Base-by-base conservation (phyloP, 1,140 invertebrate species). In the Ceratosolen fusciceps region DNA sequence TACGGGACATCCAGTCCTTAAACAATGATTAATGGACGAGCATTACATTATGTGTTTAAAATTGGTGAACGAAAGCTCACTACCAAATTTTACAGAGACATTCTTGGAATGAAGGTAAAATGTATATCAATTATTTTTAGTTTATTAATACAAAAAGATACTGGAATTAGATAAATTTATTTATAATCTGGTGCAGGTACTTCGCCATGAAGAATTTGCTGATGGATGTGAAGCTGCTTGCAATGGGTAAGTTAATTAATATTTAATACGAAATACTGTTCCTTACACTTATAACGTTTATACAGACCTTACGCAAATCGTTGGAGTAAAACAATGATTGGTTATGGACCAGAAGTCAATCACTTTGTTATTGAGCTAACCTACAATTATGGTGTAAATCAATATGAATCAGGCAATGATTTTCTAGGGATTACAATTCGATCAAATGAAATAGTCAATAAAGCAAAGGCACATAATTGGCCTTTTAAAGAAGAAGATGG, bases 301-400 rank as follows among this genome's bases (percentile, higher is more conserved):
- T 81, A 70, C 85, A 97, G 97, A 56, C 97, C 97, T 24, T 99
- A 99, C 91, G 96, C 96, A 87, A 98, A 98, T 83, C 95, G 96
- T 83, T 99, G 98, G 98, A 98, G 97, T 86, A 99, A 99, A 91
- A 99, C 98, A 0, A 99, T 99, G 98, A 93, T 99, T 67, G 98
- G 98, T 16, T 99, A 98, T 92, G 98, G 98, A 0, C 93, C 95
- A 12, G 98, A 99, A 91, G 96, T 98, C 85, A 92, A 93, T 71
- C 96, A 99, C 90, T 99, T 99, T 93, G 98, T 98, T 7, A 91
- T 99, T 47, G 98, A 99, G 90, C 91, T 99, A 8, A 99, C 98
- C 24, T 99, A 99, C 86, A 99, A 99, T 87, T 99, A 99, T 92
- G 97, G 96, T 29, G 93, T 99, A 29, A 93, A 94, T 82, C 89